Evolutionary conservation across 2,888 invertebrate genomes (phyloP), one percentile per base, ranked within the genome.

Genomic region (Graphium colonna): DNA sequence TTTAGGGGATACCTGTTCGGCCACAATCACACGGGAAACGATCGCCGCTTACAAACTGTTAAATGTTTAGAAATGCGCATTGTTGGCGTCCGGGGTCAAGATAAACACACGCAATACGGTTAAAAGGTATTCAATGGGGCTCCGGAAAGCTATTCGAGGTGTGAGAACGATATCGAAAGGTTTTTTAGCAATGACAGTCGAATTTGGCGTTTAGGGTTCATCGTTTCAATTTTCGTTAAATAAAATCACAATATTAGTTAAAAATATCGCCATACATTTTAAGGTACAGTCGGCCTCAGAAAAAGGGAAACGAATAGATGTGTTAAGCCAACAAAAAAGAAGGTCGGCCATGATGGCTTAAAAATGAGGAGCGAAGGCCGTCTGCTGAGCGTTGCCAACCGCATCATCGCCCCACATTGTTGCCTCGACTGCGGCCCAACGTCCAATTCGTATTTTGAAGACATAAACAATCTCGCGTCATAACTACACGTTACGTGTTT

Each of bases 11-110:
- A 82, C 82, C 79, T 83, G 80, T 71, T 67, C 68, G 70, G 69
- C 71, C 73, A 79, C 77, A 79, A 79, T 85, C 80, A 79, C 84
- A 82, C 73, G 83, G 83, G 80, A 83, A 86, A 73, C 70, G 65
- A 65, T 57, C 64, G 66, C 58, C 61, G 50, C 52, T 54, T 54
- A 58, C 36, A 36, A 36, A 16, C 55, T 50, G 45, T 28, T 49
- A 50, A 57, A 50, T 55, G 38, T 60, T 43, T 43, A 47, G 45
- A 46, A 49, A 49, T 55, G 48, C 48, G 9, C 51, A 42, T 54
- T 49, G 48, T 53, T 52, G 17, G 15, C 31, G 15, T 28, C 15
- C 13, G 5, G 43, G 47, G 56, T 57, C 59, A 60, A 36, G 50
- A 45, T 41, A 41, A 53, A 52, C 46, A 33, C 51, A 9, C n/a